A percentile compares a stretch with the other conserved stretches of the same genome.
phyloP scores from a whole-genome alignment of 2,888 invertebrate genomes.

The Argyresthia albistria region DNA sequence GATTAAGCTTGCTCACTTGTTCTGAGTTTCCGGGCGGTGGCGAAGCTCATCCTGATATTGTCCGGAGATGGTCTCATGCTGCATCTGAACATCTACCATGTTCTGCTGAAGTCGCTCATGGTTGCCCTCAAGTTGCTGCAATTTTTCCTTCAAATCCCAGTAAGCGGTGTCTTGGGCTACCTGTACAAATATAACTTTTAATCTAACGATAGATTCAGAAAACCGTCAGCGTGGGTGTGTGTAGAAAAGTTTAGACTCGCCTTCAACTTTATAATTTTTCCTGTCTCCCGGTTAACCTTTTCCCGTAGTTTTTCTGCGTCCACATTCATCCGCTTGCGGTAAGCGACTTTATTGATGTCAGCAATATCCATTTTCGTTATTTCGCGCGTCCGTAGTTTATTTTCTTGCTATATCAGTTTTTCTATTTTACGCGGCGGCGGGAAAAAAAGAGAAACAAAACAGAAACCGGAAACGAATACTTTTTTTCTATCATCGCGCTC shows the following conservation, averaged over 20 bases:
- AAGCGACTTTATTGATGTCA: slow-evolving; percentile 37
- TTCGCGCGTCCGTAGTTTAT: too few species aligned
- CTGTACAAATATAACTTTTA: slow-evolving; percentile 19
- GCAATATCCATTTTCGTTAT: slow-evolving; percentile 36
- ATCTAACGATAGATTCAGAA: neutral
- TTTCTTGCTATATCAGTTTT: neutral
- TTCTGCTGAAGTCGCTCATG: slow-evolving; percentile 54
- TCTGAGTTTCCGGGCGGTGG: slow-evolving; percentile 44
- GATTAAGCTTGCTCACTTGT: slow-evolving; percentile 28
- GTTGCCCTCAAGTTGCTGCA: slow-evolving; percentile 37
- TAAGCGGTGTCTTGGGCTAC: slow-evolving; percentile 55
- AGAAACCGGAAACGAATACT: too few species aligned
- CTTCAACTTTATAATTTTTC: slow-evolving; percentile 50
- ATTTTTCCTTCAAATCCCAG: slow-evolving; percentile 50
- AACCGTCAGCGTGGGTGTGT: neutral
- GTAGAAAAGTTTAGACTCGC: slow-evolving; percentile 18
- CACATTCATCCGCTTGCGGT: slow-evolving; percentile 35
- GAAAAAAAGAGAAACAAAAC: too few species aligned
- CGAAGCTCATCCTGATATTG: slow-evolving; percentile 48
- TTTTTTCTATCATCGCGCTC: neutral
- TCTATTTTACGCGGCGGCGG: too few species aligned
- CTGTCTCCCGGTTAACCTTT: slow-evolving; percentile 42
- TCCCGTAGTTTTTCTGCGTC: slow-evolving; percentile 46
- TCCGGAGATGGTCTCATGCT: slow-evolving; percentile 46
- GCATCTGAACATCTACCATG: slow-evolving; percentile 57